Evolutionary conservation across 37 sponge, comb jelly and placozoan genomes (phyloP), one percentile per base, ranked within the genome.

Genomic region (Petrosia ficiformis): DNA sequence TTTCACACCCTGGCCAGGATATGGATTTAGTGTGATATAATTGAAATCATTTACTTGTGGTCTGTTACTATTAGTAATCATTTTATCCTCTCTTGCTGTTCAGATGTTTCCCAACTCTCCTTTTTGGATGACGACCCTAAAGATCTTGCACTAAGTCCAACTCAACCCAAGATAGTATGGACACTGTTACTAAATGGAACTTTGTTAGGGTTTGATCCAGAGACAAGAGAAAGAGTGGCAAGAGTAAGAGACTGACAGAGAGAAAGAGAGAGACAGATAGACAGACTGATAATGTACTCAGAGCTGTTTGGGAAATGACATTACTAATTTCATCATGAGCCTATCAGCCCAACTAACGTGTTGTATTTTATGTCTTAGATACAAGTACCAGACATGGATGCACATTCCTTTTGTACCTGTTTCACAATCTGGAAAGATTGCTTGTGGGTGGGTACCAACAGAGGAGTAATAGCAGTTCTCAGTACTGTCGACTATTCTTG

Each of bases 51-150:
- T n/a, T n/a, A n/a, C n/a, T n/a, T n/a, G n/a, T n/a, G n/a, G n/a
- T n/a, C n/a, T n/a, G n/a, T n/a, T n/a, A n/a, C n/a, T n/a, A n/a
- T n/a, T n/a, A n/a, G n/a, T n/a, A n/a, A n/a, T n/a, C 34, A 26
- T 24, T 22, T 33, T 30, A 10, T 69, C 48, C 40, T 21, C 34
- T 31, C 42, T 43, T 33, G 29, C 44, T n/a, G 29, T 40, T 16
- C 71, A 90, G 91, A 82, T 71, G 82, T 80, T 29, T 85, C 86
- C 14, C 82, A 85, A 48, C 65, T 90, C 22, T 77, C 86, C 33
- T 76, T 74, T 57, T 73, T 90, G 14, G 91, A 85, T 32, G 91
- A 85, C 32, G 79, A 61, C 59, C 80, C 86, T 24, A 36, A 82
- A 10, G 91, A 77, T 67, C 58, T 90, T 43, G 71, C 59, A 21